Base-by-base conservation (phyloP, 1,140 invertebrate species). In the Pseudomyrmex pallidus region DNA sequence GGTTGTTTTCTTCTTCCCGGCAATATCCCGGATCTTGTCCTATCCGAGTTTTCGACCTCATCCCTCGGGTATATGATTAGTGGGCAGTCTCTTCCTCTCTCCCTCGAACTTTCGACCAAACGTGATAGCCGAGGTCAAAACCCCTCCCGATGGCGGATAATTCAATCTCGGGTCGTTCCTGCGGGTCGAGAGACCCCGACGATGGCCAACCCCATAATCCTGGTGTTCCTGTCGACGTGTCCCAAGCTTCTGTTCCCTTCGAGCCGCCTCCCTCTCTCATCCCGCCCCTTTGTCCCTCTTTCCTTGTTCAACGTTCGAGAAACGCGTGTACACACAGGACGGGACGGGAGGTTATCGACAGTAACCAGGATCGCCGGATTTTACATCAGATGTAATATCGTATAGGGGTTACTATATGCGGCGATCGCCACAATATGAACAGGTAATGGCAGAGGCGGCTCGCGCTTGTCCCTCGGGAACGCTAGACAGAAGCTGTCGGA, bases 371-470 rank as follows among this genome's bases (percentile, higher is more conserved):
- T 88, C 77, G 86, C 77, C 84, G 88, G 89, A 91, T 92, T 89
- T 92, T 77, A 91, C 91, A 91, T 92, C 87, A 86, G 84, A 90
- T 84, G 89, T 89, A 90, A 92, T 93, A 92, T 90, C 89, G 90
- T 89, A 72, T 85, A 67, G 74, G 35, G 85, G 77, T 85, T 84
- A 84, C 68, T 89, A 13, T 22, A 62, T 73, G 56, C 70, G 70
- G 74, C 50, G 50, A 13, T 13, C 50, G 84, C 82, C 83, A 91
- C 90, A 90, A 91, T 92, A 82, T 86, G 72, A 80, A 73, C 83
- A 87, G 88, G 88, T 92, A 91, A 93, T 90, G 86, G 90, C 77
- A 25, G 25, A 46, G 61, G 66, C 12, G 25, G 17, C 22, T 48
- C 76, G 73, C 84, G 88, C 86, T 90, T 87, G 89, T 90, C 90